phyloP scores from a whole-genome alignment of 2,113 vertebrate species.

The Apaloderma vittatum region DNA sequence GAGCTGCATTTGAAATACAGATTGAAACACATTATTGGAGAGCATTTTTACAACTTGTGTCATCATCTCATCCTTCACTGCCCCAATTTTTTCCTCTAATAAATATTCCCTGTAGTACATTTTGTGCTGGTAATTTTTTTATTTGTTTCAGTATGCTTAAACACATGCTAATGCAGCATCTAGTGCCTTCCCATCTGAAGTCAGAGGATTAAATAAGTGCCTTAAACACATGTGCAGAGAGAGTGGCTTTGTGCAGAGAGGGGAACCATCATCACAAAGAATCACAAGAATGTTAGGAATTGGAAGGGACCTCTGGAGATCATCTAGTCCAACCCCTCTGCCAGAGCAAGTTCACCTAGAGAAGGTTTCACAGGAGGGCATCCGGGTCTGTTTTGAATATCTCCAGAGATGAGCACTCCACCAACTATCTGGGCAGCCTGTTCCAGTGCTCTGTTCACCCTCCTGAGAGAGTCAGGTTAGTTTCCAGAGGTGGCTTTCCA shows the following conservation, averaged over 20 bases:
- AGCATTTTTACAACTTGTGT: neutral
- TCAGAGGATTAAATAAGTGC: neutral
- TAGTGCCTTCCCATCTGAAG: neutral
- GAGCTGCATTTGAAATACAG: conserved; percentile 2
- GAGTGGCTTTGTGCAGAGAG: neutral
- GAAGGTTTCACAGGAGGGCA: too few species aligned
- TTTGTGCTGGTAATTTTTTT: neutral
- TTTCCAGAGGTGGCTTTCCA: conserved; percentile 29
- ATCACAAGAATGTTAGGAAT: too few species aligned
- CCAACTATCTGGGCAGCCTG: too few species aligned
- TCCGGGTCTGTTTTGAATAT: too few species aligned
- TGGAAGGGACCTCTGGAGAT: too few species aligned
- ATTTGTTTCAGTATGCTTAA: neutral
- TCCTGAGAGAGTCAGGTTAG: neutral
- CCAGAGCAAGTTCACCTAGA: too few species aligned
- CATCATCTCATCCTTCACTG: neutral
- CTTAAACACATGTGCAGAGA: neutral
- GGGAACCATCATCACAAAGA: neutral
- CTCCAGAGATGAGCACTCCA: too few species aligned
- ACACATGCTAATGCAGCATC: accelerated
- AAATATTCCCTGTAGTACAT: neutral
- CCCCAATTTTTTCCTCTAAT: neutral
- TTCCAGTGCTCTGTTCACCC: neutral
- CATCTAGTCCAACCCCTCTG: too few species aligned
- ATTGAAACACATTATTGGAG: neutral